Evolutionary conservation across 2,888 invertebrate genomes (phyloP), one percentile per base, ranked within the genome.

Genomic region (Calliphora vomitoria): DNA sequence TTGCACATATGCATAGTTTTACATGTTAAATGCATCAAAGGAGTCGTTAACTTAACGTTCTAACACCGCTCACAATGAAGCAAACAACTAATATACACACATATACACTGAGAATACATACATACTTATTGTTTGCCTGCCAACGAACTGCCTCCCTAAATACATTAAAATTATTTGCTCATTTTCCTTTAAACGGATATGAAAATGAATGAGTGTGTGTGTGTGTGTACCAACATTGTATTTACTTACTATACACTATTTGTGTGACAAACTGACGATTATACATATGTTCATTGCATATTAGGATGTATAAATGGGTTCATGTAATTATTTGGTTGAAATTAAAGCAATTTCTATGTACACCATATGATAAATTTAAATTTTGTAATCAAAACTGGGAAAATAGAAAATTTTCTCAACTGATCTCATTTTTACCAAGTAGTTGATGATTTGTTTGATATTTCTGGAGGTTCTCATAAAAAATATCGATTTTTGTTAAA

Each of bases 1-100:
- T 53, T 66, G 3, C 15, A 18, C 15, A 20, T 58, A 35, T 47
- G 25, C 13, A 71, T 18, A 71, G 15, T n/a, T 53, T 62, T 72
- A 41, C 84, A 89, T 89, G 85, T 89, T 88, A 89, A 89, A 89
- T 90, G 85, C 89, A 89, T 87, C 88, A 88, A 87, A 86, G 88
- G 81, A 82, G 82, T 85, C 88, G 83, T 89, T 85, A 82, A 69
- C 53, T 72, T 74, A 62, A 53, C 60, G 68, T 76, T 71, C 75
- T 66, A 82, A 71, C 55, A 66, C 74, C 69, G 53, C 50, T 64
- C 41, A 78, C 50, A 64, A 68, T 10, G 25, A 58, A 58, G 13
- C 31, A 5, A 74, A 74, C 72, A 66, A 41, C 18, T 44, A 13
- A 55, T 41, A 62, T 31, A 55, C 41, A 25, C 35, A 35, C 0